Base-by-base conservation (phyloP, 2,888 invertebrate genomes). In the Hipparchia semele region DNA sequence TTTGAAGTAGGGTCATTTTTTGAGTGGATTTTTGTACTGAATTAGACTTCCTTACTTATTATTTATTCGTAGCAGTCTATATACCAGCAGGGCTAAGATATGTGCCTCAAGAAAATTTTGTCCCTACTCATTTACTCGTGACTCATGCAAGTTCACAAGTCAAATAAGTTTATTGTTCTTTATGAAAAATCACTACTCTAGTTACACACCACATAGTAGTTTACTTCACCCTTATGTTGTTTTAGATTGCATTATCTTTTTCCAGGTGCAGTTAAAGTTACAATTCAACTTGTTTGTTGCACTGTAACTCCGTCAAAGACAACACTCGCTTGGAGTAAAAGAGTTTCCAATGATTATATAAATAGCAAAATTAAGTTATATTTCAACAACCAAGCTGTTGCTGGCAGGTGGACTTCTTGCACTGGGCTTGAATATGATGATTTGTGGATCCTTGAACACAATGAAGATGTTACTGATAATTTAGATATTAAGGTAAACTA, bases 391-490 rank as follows among this genome's bases (percentile, higher is more conserved):
- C 66, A 80, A 33, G 39, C 68, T 56, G 75, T 91, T 8, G 76
- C 79, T 67, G 91, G 92, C 12, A 81, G 85, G 64, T 95, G 95
- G 95, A 80, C 80, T 60, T 88, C 94, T 2, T 86, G 88, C 78
- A 86, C 87, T 56, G 87, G 89, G 1, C 88, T 89, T 75, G 84
- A 89, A 72, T 88, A 89, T 86, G 94, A 95, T 75, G 88, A 90
- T 78, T 77, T 94, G 74, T 95, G 95, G 95, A 85, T 90, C 68
- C 83, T 87, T 10, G 83, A 88, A 73, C 89, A 91, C 80, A 79
- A 81, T 67, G 76, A 78, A 66, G 71, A 68, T 65, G 79, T 90
- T 53, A 79, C 64, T 64, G 80, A 83, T 65, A 78, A 78, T 73
- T 78, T 87, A 70, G 82, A 88, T 78, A 79, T 94, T 6, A 87